Evolutionary conservation across 2,113 vertebrate species (phyloP).

Genomic region (Oncorhynchus nerka): DNA sequence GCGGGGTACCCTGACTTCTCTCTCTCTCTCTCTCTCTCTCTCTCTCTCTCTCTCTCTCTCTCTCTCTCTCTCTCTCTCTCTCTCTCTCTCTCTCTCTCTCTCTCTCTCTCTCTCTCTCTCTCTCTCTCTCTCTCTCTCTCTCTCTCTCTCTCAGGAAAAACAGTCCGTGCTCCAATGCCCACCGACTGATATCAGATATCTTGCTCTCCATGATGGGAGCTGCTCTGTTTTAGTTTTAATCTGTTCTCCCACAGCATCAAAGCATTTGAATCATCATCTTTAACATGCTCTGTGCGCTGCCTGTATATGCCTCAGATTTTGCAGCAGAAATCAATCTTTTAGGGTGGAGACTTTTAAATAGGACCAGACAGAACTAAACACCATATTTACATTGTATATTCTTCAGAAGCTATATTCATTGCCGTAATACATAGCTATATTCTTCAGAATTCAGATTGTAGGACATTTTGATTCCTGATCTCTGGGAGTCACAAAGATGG

Average conservation of each 20-base stretch:
- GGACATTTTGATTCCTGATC: too few species aligned
- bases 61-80: not conserved
- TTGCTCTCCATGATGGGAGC: constrained; percentile 26
- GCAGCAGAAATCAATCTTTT: constrained; percentile 12
- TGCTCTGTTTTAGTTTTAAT: constrained; percentile 41
- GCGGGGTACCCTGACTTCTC: not conserved
- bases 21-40: too few species aligned
- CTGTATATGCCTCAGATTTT: constrained; percentile 22
- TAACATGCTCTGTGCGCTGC: constrained; percentile 21
- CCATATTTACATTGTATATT: not conserved
- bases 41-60: too few species aligned
- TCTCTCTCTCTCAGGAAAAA: constrained; percentile 41
- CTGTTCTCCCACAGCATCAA: constrained; percentile 12
- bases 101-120: not conserved
- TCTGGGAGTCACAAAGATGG: too few species aligned
- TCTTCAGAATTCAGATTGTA: too few species aligned
- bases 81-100: not conserved
- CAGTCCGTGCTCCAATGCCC: constrained; percentile 26
- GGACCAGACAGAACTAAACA: not conserved
- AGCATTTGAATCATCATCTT: not conserved
- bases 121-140: constrained; percentile 2
- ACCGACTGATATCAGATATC: constrained; percentile 39
- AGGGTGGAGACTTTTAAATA: not conserved
- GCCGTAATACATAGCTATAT: too few species aligned
- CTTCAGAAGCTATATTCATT: too few species aligned